phyloP scores from a whole-genome alignment of 2,113 vertebrate genomes.

The Coryphaenoides rupestris region DNA sequence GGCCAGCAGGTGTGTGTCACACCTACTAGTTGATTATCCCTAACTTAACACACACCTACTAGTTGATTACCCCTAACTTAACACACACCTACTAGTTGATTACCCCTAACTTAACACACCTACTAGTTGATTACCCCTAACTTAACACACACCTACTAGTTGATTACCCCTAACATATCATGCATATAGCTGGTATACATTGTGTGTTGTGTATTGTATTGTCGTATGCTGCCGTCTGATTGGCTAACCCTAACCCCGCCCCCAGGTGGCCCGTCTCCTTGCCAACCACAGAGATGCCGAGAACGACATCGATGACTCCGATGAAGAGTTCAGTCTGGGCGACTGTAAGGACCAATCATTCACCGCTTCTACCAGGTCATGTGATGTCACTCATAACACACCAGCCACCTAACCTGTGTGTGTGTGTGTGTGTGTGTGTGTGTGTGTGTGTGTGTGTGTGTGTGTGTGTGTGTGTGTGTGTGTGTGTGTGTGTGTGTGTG shows the following conservation, averaged over 20 bases:
- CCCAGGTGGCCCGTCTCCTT: slow-evolving; percentile 79
- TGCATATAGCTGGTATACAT: no score
- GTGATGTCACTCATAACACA: neutral
- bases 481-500: neutral
- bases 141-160: no score
- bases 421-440: neutral
- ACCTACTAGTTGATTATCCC: no score
- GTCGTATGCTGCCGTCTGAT: no score
- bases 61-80: no score
- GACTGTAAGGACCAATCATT: slow-evolving; percentile 77
- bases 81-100: no score
- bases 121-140: no score
- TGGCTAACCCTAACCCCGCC: neutral
- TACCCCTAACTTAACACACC: no score
- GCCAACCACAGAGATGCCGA: slow-evolving; percentile 81
- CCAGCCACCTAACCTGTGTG: neutral
- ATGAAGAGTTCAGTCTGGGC: slow-evolving; percentile 73
- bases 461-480: neutral
- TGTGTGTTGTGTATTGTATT: no score
- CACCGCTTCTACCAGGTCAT: neutral
- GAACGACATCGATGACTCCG: slow-evolving; percentile 57
- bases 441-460: neutral
- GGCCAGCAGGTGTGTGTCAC: no score
- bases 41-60: no score
- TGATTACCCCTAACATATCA: no score